A percentile compares a stretch with the other conserved stretches of the same genome.
These are phyloP conservation scores for Stenchaetothrips biformis DNA, from an alignment of 2,888 invertebrate species.

Conservation along the genomic window DNA sequence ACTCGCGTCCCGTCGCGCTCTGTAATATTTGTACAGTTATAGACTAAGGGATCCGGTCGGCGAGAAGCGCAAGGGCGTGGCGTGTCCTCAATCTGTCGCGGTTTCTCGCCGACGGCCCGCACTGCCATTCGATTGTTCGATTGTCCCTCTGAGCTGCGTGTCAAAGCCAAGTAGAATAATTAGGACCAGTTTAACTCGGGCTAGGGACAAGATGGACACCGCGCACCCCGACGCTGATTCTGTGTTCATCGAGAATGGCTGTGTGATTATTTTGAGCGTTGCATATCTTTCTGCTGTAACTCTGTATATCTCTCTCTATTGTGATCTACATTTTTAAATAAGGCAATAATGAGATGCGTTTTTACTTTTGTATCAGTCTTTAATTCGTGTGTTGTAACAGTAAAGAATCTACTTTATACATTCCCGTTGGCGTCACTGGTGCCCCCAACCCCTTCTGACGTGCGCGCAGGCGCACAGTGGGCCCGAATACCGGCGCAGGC, in stretches of 20 bases:
- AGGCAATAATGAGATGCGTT: background rate
- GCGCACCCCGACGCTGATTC: background rate
- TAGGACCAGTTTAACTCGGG: too few relatives aligned
- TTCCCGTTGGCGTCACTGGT: background rate
- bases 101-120: too few relatives aligned
- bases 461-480: too few relatives aligned
- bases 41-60: background rate
- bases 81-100: too few relatives aligned
- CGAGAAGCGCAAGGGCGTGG: too few relatives aligned
- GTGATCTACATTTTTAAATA: conserved; percentile 44
- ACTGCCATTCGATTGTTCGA: too few relatives aligned
- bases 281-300: background rate
- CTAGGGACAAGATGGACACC: too few relatives aligned
- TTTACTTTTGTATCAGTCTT: conserved; percentile 16
- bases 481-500: too few relatives aligned
- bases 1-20: background rate
- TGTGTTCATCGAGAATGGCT: conserved; percentile 13
- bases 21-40: conserved; percentile 20
- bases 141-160: background rate
- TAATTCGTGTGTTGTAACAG: background rate
- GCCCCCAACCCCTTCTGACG: too few relatives aligned
- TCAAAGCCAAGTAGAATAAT: background rate
- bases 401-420: background rate
- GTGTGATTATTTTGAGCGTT: background rate
- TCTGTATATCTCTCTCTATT: conserved; percentile 45